Evolutionary conservation across 2,113 vertebrate genomes (phyloP), one percentile per base, ranked within the genome.

Genomic region (Nycticryphes semicollaris): DNA sequence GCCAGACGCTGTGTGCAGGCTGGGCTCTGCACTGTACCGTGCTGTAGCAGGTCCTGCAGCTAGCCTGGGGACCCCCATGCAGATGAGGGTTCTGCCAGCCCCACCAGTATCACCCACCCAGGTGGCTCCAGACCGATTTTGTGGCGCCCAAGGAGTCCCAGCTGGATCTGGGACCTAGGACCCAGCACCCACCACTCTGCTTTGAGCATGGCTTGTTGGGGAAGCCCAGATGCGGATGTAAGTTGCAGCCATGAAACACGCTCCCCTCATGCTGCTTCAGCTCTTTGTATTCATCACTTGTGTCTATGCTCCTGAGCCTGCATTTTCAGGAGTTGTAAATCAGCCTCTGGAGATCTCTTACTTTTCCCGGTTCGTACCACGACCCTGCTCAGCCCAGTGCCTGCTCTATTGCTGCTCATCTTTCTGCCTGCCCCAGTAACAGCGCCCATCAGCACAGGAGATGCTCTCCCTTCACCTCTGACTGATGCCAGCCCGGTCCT

Each of bases 1-100:
- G 89, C 97, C 97, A 97, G 97, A 93, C 1, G 6, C 93, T 78
- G 82, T 2, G 19, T 92, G 75, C 96, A 96, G 96, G 25, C 64
- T 92, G 94, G 89, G 90, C 84, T 94, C 79, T 0, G 1, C 10
- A 1, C 78, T 24, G 15, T 28, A 62, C 66, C 4, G 23, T 13
- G 72, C 57, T 8, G 2, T 24, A 53, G 41, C 69, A 76, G 41
- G 39, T 83, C 57, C 92, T 69, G 75, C 90, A 76, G 57, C 9
- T 8, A 39, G 10, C n/a, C 25, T 43, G 28, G 77, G 64, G 47
- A 78, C 48, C 21, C 53, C 76, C 33, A 15, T 17, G 41, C 24
- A 4, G 37, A 35, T 0, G 2, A 16, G 33, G 24, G n/a, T 17
- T 41, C 35, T 27, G 2, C 20, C 87, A 70, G 39, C 13, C n/a